These are phyloP conservation scores for Trachythela sp. DNA, from an alignment of 64 coral and sea anemone genomes.

Conservation along the genomic window DNA sequence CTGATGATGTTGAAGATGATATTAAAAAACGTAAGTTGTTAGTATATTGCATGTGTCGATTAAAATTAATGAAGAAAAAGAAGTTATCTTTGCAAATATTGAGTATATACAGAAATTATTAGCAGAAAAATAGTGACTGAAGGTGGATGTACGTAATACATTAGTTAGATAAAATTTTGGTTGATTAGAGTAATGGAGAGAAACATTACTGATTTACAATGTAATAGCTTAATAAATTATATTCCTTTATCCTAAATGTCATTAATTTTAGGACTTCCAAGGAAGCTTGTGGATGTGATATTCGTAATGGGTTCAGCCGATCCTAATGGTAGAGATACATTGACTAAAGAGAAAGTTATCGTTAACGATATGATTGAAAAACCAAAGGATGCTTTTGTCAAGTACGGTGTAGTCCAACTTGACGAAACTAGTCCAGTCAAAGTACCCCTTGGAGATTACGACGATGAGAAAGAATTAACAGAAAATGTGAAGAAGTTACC, in stretches of 20 bases:
- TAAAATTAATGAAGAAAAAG: background rate
- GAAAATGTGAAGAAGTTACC: background rate
- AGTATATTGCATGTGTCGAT: background rate
- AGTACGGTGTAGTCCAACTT: background rate
- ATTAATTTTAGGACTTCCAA: conserved; percentile 2
- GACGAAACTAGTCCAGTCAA: background rate
- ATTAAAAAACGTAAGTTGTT: conserved; percentile 4
- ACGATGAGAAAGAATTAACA: background rate
- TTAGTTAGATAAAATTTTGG: too few species aligned
- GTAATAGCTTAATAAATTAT: background rate
- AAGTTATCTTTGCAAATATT: background rate
- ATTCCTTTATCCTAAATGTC: background rate
- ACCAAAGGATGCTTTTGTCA: background rate
- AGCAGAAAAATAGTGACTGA: too few species aligned
- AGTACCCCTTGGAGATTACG: conserved; percentile 4
- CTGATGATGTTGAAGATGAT: background rate
- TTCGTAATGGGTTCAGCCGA: conserved; percentile 2
- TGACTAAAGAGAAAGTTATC: background rate
- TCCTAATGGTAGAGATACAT: background rate
- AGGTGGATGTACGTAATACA: too few species aligned
- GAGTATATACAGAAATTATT: too few species aligned
- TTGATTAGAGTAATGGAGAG: too few species aligned
- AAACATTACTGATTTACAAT: background rate
- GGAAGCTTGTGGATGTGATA: background rate
- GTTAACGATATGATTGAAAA: background rate